Base-by-base conservation (phyloP, 2,797 vertebrate genomes). In the Acridotheres tristis region DNA sequence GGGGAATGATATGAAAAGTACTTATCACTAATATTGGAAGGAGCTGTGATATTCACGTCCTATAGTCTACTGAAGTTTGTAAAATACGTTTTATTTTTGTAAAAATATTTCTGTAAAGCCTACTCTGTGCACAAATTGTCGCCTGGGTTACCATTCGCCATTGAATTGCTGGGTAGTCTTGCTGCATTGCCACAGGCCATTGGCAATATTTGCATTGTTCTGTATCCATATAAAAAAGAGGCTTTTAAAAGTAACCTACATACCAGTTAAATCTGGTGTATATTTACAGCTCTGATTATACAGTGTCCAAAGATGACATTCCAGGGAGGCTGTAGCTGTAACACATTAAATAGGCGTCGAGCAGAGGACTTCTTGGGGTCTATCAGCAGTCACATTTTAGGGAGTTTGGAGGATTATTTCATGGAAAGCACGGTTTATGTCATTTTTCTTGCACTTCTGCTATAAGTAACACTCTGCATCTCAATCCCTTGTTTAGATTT, bases 191-290 rank as follows among this genome's bases (percentile, higher is more conserved):
- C 82, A 47, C 54, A 32, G 77, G 88, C 50, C 20, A 30, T 65
- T 81, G 21, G 83, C 79, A 91, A 1, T 75, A 48, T 90, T 89
- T 92, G 42, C 67, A 67, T 89, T 96, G 92, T 90, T 96, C 88
- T 73, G 58, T 38, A 54, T 9, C 51, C 12, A 9, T 62, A 77
- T 65, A 57, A 93, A 97, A 96, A 83, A 48, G 69, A 72, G 66
- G 71, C 71, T 74, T 91, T 94, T 45, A 84, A 83, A 79, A 72
- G 89, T 78, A 86, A 48, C 80, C 67, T 76, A 45, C 89, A 38
- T 77, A 67, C 55, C 67, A 36, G 78, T 42, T 45, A 48, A 85
- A 84, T 72, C 54, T 65, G 90, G 50, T 59, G 27, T 88, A 43
- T 54, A 73, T 85, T 91, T 91, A 90, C 88, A 85, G 76, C 42